These are phyloP conservation scores for Mustela lutreola DNA, from an alignment of 2,113 vertebrate genomes.

Conservation along the genomic window DNA sequence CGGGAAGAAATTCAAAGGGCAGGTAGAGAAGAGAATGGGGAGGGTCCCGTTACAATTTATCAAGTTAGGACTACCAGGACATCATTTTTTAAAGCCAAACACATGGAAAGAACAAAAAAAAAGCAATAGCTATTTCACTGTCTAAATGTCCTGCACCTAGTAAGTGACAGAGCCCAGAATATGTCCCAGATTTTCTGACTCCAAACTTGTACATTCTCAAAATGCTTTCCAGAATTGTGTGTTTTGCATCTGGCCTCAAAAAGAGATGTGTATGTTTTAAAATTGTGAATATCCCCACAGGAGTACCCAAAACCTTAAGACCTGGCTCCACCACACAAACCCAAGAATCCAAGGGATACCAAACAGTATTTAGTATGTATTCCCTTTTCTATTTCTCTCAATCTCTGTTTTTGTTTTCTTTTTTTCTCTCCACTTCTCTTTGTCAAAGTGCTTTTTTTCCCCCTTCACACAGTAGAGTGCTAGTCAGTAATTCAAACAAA, in stretches of 20 bases:
- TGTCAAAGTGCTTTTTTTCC: background rate
- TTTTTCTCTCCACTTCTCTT: conserved; percentile 21
- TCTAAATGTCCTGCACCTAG: background rate
- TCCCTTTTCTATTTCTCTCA: background rate
- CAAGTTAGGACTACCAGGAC: background rate
- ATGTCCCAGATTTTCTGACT: background rate
- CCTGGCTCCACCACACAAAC: background rate
- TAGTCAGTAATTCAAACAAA: conserved; percentile 77
- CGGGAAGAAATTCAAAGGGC: conserved; percentile 1
- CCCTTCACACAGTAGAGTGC: conserved; percentile 32
- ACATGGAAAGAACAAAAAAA: background rate
- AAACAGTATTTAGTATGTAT: background rate
- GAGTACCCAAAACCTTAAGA: background rate
- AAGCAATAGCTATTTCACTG: background rate
- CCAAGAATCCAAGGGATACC: background rate
- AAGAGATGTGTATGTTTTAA: background rate
- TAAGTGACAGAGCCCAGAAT: background rate
- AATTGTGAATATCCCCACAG: background rate
- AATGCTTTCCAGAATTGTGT: background rate
- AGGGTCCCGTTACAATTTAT: background rate
- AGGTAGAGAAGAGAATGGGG: background rate
- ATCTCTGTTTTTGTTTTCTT: background rate
- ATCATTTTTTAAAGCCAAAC: background rate
- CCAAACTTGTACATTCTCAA: background rate
- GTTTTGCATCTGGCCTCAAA: background rate